These are phyloP conservation scores for Pipa parva DNA, from an alignment of 2,113 vertebrate species.

Conservation along the genomic window DNA sequence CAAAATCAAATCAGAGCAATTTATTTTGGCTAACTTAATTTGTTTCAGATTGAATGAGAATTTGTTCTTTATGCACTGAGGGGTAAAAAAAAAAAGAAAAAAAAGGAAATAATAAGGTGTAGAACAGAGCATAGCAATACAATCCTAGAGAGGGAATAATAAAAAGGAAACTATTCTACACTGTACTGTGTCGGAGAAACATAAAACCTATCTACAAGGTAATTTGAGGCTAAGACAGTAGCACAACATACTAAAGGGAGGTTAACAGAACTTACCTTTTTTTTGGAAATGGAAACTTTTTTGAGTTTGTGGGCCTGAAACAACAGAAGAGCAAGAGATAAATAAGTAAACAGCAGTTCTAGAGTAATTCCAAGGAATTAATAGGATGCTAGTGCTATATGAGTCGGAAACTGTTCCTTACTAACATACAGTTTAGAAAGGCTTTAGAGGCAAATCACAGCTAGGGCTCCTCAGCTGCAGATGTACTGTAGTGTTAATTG, in stretches of 20 bases:
- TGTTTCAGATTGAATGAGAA: slow-evolving; percentile 53
- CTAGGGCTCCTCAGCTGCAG: no score
- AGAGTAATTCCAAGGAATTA: no score
- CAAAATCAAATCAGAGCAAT: slow-evolving; percentile 48
- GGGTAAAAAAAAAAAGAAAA: no score
- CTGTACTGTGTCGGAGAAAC: background rate
- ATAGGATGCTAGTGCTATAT: no score
- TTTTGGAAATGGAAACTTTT: background rate
- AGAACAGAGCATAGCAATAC: slow-evolving; percentile 50
- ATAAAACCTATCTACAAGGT: background rate
- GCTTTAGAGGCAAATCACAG: no score
- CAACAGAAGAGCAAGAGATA: no score
- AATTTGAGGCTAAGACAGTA: background rate
- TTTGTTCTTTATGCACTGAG: slow-evolving; percentile 55
- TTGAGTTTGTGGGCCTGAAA: background rate
- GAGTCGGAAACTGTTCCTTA: no score
- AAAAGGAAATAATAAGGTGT: slow-evolving; percentile 54
- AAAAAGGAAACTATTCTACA: slow-evolving; percentile 35
- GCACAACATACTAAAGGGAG: background rate
- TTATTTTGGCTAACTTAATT: slow-evolving; percentile 53
- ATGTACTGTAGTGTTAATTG: no score
- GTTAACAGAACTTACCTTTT: background rate
- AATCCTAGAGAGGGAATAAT: slow-evolving; percentile 52
- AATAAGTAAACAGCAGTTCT: no score
- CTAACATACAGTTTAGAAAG: no score